A percentile compares a stretch with the other conserved stretches of the same genome.
phyloP scores from a whole-genome alignment of 2,113 vertebrate genomes.

The Engraulis encrasicolus region DNA sequence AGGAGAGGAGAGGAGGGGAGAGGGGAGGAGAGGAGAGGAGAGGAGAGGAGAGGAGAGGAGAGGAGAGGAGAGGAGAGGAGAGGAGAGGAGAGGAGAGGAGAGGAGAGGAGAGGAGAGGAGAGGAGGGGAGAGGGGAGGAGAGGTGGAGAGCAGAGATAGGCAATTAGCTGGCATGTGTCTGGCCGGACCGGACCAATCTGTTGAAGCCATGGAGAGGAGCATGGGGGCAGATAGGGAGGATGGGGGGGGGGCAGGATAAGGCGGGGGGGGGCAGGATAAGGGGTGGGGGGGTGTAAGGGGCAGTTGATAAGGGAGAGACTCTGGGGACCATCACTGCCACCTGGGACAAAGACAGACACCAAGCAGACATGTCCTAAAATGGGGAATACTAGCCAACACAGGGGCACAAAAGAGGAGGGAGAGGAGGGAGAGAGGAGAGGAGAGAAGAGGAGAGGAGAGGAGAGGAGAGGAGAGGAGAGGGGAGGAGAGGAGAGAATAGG shows the following conservation, averaged over 20 bases:
- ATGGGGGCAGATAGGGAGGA: constrained; percentile 35
- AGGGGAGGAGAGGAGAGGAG: too few species aligned
- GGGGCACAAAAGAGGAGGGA: constrained; percentile 4
- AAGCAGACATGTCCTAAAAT: constrained; percentile 49
- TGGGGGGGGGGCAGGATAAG: constrained; percentile 12
- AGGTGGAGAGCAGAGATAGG: constrained; percentile 63
- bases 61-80: too few species aligned
- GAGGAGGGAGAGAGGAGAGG: too few species aligned
- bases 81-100: too few species aligned
- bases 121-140: too few species aligned
- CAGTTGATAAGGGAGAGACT: too few species aligned
- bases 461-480: too few species aligned
- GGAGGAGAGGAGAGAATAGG: too few species aligned
- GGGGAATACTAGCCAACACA: constrained; percentile 25
- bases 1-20: too few species aligned
- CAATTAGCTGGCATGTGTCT: constrained; percentile 51
- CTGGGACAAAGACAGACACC: constrained; percentile 32
- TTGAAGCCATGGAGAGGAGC: constrained; percentile 52
- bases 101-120: too few species aligned
- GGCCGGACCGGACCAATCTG: background rate
- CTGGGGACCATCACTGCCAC: constrained; percentile 52
- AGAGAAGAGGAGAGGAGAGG: too few species aligned
- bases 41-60: too few species aligned
- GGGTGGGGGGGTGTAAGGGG: constrained; percentile 39
- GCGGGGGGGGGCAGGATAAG: constrained; percentile 30